Evolutionary conservation across 2,113 vertebrate genomes (phyloP), one percentile per base, ranked within the genome.

Genomic region (Helogale parvula): DNA sequence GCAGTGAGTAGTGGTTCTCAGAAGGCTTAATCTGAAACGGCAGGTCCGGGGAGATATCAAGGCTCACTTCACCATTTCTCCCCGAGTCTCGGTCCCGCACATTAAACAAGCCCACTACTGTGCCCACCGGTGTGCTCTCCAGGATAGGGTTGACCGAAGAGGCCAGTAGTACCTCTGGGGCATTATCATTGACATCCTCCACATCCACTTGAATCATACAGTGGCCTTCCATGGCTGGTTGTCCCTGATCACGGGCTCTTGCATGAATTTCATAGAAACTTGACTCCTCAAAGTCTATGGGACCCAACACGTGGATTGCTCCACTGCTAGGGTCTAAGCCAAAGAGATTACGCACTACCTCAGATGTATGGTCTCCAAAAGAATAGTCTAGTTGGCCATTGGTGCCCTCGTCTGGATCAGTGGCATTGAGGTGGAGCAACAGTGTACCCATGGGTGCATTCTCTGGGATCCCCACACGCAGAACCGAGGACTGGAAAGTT

Each of bases 1-100:
- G 98, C 82, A 99, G 96, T 1, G 99, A 99, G 77, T 99, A 99
- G 97, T 99, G 99, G 94, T 99, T 99, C 86, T 99, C 99, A 94
- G 99, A 99, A 0, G 99, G 99, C 94, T 98, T 99, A 98, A 99
- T 97, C 83, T 96, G 98, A 97, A 99, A 99, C 5, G 99, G 99
- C 60, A 99, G 98, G 0, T 97, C 77, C 0, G 99, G 98, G 21
- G 98, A 94, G 27, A 99, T 98, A 15, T 97, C 97, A 88, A 99
- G 98, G 15, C 96, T 99, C 94, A 99, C 98, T 72, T 98, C 96
- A 79, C 99, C 98, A 2, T 99, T 99, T 96, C 96, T 97, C 16
- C 99, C 99, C 0, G 99, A 99, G 93, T 99, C 99, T 98, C 97
- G 98, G 95, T 99, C 99, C 71, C 98, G 96, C 66, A 99, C 97